Base-by-base conservation (phyloP, 2,797 vertebrate species). In the Adelosebastes latens region DNA sequence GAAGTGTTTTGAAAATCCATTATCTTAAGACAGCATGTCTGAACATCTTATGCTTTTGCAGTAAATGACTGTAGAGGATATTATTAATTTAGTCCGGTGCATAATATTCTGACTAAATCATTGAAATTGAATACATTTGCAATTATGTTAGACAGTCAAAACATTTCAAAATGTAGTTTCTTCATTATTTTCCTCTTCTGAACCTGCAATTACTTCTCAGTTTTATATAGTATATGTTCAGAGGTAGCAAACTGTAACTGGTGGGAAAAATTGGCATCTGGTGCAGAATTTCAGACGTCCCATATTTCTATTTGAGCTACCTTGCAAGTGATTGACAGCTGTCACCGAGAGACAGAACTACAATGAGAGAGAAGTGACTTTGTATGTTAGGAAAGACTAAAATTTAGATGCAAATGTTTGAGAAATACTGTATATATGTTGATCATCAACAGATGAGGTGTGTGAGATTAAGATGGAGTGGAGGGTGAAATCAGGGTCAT, bases 281-380 rank as follows among this genome's bases (percentile, higher is more conserved):
- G 53, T 53, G 72, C 72, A 78, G 77, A 73, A 10, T 82, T 82
- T 85, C 27, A 77, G 34, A 49, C 13, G 1, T 72, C 31, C 31
- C 8, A 29, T 63, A 46, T 71, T 72, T 73, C 32, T 56, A n/a
- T 77, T 39, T 46, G 64, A 85, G 69, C 70, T 24, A 31, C 75
- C 71, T 63, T 61, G 58, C 32, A 22, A 69, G 22, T 77, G 77
- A 91, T 25, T 81, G 86, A 81, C 84, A 88, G 64, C 68, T 82
- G 83, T 82, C 66, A 58, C 24, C 53, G 61, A 32, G 29, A 58
- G n/a, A 62, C 46, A 46, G 13, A 73, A 63, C 25, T 32, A 36
- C 32, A 56, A 14, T 55, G 25, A 34, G n/a, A 75, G 9, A 32
- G 4, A 6, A 8, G 32, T 27, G 14, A 34, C 4, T 24, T 25